phyloP scores from a whole-genome alignment of 2,888 invertebrate genomes.

The Teinopalpus imperialis region DNA sequence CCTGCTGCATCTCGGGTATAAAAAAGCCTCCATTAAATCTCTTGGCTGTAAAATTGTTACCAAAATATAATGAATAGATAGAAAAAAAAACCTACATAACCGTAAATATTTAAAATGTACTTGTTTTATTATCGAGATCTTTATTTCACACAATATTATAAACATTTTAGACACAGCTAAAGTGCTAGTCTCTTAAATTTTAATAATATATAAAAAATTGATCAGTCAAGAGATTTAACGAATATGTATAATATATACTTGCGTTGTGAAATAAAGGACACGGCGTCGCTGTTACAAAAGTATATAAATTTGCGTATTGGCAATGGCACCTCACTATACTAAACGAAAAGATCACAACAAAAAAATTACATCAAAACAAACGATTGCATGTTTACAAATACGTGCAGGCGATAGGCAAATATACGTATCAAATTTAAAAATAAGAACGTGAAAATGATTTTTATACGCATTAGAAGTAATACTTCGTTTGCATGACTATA shows the following conservation, averaged over 20 bases:
- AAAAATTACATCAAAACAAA: conserved; percentile 41
- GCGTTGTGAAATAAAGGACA: conserved; percentile 53
- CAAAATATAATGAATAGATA: conserved; percentile 1
- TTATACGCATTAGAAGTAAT: too few relatives aligned
- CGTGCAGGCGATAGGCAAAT: conserved; percentile 22
- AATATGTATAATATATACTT: conserved; percentile 40
- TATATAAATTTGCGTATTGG: conserved; percentile 60
- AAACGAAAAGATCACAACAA: conserved; percentile 63
- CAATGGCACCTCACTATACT: conserved; percentile 76
- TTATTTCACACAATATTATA: too few relatives aligned
- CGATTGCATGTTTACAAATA: conserved; percentile 28
- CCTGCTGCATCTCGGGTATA: conserved; percentile 54
- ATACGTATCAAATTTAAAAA: conserved; percentile 29
- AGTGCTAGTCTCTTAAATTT: too few relatives aligned
- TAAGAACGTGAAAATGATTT: neutral
- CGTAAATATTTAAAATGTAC: neutral
- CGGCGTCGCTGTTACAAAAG: conserved; percentile 59
- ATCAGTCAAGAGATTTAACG: conserved; percentile 51
- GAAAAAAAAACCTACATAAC: too few relatives aligned
- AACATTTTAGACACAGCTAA: too few relatives aligned
- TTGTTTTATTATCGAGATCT: too few relatives aligned
- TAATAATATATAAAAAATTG: neutral
- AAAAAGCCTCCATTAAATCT: conserved; percentile 50
- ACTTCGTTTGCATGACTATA: too few relatives aligned
- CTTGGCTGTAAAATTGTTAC: conserved; percentile 44